Evolutionary conservation across 2,797 vertebrate genomes (phyloP).

Genomic region (Ctenosaura bakeri): DNA sequence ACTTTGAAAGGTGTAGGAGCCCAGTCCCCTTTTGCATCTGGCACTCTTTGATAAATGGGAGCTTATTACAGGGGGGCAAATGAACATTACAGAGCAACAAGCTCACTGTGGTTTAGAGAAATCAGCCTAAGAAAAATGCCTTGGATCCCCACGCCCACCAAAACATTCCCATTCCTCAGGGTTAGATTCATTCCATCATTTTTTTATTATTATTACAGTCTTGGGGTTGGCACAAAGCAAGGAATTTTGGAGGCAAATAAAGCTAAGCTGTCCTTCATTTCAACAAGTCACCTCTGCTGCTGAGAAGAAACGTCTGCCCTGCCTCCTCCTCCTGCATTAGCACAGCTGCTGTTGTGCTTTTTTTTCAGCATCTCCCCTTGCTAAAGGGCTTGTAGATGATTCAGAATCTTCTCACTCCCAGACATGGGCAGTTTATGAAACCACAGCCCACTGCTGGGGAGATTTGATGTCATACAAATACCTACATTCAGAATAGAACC

Average conservation of each 20-base stretch:
- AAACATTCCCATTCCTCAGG: neutral
- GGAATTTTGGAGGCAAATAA: neutral
- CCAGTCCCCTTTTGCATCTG: neutral
- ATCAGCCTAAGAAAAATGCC: neutral
- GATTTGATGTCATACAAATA: neutral
- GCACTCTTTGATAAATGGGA: neutral
- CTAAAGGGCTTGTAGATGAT: neutral
- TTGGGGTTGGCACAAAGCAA: neutral
- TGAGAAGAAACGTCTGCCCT: neutral
- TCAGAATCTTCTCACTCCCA: slow-evolving; percentile 17
- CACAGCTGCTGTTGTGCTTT: slow-evolving; percentile 10
- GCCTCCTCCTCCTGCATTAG: neutral
- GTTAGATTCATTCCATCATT: neutral
- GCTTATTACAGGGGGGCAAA: neutral
- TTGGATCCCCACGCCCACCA: neutral
- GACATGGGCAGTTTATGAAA: slow-evolving; percentile 2
- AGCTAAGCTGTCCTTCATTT: neutral
- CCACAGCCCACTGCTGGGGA: neutral
- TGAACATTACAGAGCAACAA: neutral
- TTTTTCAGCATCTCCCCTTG: neutral
- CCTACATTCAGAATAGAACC: neutral
- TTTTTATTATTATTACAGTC: neutral
- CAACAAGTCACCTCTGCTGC: neutral
- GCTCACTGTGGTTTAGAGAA: neutral
- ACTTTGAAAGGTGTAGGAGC: neutral